These are phyloP conservation scores for Diadema setosum DNA, from an alignment of 35 echinoderm and acorn worm genomes.

Conservation along the genomic window DNA sequence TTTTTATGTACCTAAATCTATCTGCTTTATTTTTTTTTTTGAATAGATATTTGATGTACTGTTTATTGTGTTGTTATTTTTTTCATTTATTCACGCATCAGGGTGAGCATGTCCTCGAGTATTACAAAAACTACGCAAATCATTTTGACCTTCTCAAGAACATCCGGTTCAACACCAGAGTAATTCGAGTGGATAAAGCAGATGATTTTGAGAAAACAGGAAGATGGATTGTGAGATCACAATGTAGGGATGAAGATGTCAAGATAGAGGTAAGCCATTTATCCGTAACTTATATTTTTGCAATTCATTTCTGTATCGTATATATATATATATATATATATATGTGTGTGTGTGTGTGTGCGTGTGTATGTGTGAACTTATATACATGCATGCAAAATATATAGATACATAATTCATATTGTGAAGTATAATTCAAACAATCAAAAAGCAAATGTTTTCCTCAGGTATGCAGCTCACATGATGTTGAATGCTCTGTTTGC, in stretches of 20 bases:
- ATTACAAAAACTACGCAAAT: background rate
- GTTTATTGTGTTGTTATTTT: too few relatives aligned
- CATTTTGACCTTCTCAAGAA: background rate
- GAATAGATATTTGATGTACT: too few relatives aligned
- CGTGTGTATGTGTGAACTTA: background rate
- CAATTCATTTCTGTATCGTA: background rate
- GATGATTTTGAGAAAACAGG: slow-evolving; percentile 39
- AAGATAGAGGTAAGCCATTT: background rate
- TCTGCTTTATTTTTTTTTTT: too few relatives aligned
- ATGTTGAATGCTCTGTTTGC: too few relatives aligned
- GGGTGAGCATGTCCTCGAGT: background rate
- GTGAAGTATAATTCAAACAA: too few relatives aligned
- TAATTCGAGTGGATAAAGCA: background rate
- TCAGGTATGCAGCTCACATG: too few relatives aligned
- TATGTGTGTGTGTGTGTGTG: background rate
- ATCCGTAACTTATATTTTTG: too few relatives aligned
- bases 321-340: background rate
- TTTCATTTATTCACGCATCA: too few relatives aligned
- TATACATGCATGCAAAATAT: too few relatives aligned
- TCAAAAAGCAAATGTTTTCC: too few relatives aligned
- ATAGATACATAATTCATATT: background rate
- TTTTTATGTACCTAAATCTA: too few relatives aligned
- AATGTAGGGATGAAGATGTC: background rate
- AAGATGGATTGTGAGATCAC: background rate
- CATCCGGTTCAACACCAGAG: slow-evolving; percentile 28